Percentiles rank a stretch among this genome's conserved stretches.
phyloP scores from a whole-genome alignment of 2,113 vertebrate genomes.

The Psittacula cyanocephala region DNA sequence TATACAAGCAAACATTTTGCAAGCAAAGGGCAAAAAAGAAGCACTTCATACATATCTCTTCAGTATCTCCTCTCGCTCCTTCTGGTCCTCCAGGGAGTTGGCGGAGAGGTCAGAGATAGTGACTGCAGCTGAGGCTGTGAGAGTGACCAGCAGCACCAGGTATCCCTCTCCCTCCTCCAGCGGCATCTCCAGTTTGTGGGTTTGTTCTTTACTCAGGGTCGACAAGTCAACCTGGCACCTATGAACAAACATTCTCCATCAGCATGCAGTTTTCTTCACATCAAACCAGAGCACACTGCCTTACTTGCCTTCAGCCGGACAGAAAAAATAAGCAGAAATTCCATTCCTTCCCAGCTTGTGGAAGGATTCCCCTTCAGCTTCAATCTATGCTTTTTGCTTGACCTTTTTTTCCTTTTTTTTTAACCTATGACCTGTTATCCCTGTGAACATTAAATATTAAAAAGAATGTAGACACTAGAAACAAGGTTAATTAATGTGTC shows the following conservation, averaged over 20 bases:
- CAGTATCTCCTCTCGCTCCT: conserved; percentile 86
- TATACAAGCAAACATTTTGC: not conserved
- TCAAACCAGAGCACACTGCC: not conserved
- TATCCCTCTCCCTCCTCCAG: conserved; percentile 91
- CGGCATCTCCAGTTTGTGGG: conserved; percentile 87
- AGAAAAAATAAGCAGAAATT: not conserved
- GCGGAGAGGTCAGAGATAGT: conserved; percentile 90
- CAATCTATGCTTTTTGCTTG: not conserved
- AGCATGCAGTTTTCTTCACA: conserved; percentile 1
- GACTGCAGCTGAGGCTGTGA: conserved; percentile 92
- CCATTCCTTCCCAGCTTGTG: not conserved
- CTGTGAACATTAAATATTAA: not conserved
- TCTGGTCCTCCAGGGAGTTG: conserved; percentile 88
- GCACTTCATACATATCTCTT: conserved; percentile 90
- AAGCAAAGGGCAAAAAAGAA: not conserved
- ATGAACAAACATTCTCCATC: conserved; percentile 66
- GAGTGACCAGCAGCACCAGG: conserved; percentile 90
- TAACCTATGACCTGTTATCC: not conserved
- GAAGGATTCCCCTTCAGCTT: not conserved
- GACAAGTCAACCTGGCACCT: conserved; percentile 95
- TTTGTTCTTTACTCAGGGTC: conserved; percentile 88
- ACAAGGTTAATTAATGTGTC: not conserved
- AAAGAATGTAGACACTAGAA: not conserved
- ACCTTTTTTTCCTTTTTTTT: not conserved
- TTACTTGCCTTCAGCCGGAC: not conserved